phyloP scores from a whole-genome alignment of 2,797 vertebrate species.

The Apogon talboti region DNA sequence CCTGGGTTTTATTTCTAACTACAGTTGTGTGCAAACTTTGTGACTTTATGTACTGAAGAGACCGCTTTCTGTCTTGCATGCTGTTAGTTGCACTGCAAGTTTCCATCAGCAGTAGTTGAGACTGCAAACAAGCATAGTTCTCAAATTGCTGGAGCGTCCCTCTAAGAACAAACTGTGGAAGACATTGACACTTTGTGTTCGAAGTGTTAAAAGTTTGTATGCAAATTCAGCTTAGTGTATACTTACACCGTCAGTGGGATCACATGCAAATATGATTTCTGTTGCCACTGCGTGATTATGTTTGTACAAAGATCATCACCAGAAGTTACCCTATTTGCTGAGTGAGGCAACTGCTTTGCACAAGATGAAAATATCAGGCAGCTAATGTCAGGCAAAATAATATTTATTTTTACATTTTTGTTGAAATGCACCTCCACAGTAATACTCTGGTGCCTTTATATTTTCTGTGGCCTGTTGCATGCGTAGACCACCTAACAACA shows the following conservation, averaged over 20 bases:
- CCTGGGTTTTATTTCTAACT: neutral
- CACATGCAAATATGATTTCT: conserved; percentile 52
- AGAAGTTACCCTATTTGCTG: conserved; percentile 47
- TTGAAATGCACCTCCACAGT: conserved; percentile 9
- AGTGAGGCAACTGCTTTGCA: conserved; percentile 34
- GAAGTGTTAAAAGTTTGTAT: conserved; percentile 34
- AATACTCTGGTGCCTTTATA: conserved; percentile 22
- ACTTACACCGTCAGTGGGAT: conserved; percentile 38
- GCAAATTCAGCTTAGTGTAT: conserved; percentile 36
- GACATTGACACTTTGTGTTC: conserved; percentile 32
- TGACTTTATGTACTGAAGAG: neutral
- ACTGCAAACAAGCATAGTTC: conserved; percentile 5
- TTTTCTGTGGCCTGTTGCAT: conserved; percentile 33
- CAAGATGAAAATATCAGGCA: conserved; percentile 19
- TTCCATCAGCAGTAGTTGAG: neutral
- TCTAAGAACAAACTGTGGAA: conserved; percentile 6
- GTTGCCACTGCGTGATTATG: conserved; percentile 18
- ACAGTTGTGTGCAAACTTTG: neutral
- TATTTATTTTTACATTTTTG: conserved; percentile 6
- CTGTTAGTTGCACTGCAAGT: too few relatives aligned
- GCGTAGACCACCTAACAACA: conserved; percentile 55
- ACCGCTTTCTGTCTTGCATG: too few relatives aligned
- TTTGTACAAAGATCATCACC: conserved; percentile 58
- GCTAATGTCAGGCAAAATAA: neutral
- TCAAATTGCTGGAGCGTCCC: conserved; percentile 7